Evolutionary conservation across 2,888 invertebrate species (phyloP).

Genomic region (Lasioglossum calceatum): DNA sequence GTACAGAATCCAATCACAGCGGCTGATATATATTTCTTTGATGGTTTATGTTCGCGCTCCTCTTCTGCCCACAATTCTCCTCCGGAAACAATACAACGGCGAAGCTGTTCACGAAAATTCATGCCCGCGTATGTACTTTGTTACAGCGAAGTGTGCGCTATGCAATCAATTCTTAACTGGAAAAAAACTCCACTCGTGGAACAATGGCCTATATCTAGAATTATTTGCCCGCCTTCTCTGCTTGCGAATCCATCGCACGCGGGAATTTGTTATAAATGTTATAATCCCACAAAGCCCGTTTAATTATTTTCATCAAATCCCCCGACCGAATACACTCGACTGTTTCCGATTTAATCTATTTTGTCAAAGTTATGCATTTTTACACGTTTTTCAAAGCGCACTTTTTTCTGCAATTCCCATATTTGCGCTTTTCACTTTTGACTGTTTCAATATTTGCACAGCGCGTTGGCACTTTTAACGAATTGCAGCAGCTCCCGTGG

Average conservation of each 20-base stretch:
- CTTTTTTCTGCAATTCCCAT: not conserved
- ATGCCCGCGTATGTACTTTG: not conserved
- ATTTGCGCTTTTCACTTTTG: not conserved
- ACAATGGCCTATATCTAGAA: conserved; percentile 3
- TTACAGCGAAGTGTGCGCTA: not conserved
- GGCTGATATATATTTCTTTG: conserved; percentile 17
- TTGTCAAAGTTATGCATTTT: not conserved
- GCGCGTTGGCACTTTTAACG: not conserved
- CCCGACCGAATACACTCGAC: not conserved
- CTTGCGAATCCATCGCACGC: not conserved
- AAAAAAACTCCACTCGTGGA: not conserved
- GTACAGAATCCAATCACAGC: conserved; percentile 30
- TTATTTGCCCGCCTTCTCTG: not conserved
- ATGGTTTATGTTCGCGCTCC: conserved; percentile 18
- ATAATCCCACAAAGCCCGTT: not conserved
- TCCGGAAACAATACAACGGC: not conserved
- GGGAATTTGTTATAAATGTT: not conserved
- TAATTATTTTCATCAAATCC: not conserved
- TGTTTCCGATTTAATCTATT: not conserved
- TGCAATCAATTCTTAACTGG: conserved; percentile 29
- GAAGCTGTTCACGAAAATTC: conserved; percentile 6
- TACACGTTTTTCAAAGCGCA: not conserved
- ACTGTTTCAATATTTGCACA: not conserved
- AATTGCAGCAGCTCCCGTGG: not conserved
- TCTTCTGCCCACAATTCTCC: conserved; percentile 5